Evolutionary conservation across 2,797 vertebrate species (phyloP), one percentile per base, ranked within the genome.

Genomic region (Holocentrus rufus): DNA sequence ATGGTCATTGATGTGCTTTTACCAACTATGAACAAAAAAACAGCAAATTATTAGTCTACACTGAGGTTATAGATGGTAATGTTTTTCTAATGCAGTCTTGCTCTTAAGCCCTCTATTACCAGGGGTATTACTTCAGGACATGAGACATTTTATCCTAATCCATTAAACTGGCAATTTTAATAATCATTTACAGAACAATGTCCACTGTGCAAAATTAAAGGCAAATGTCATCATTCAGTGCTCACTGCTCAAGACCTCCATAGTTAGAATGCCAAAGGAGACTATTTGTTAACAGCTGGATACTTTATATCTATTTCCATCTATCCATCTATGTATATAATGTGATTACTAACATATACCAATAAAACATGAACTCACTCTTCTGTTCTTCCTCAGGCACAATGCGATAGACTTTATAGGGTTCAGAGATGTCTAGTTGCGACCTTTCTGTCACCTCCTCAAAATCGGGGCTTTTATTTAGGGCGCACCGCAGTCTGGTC

Each of bases 381-480:
- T 98, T 99, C 84, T 99, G 98, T 68, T 99, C 97, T 27, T 98
- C 97, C 82, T 99, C 98, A 0, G 97, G 96, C 46, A 99, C 96
- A 0, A 99, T 98, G 78, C 97, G 95, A 54, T 99, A 99, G 67
- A 99, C 98, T 90, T 99, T 99, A 85, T 99, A 99, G 0, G 98
- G 98, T 78, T 99, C 98, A 0, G 98, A 99, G 73, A 99, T 99
- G 93, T 99, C 98, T 80, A 99, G 91, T 87, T 99, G 98, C 18
- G 97, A 99, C 75, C 97, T 94, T 7, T 99, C 98, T 0, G 97
- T 95, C 85, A 96, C 98, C 93, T 99, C 98, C 92, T 99, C 97
- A 55, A 99, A 99, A 87, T 99, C 98, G 0, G 98, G 98, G 87
- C 98, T 99, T 91, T 99, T 99, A 89, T 99, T 99, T n/a, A 99